A percentile compares a stretch with the other conserved stretches of the same genome.
Conservation (phyloP, 2,113 vertebrate genomes). For the Poeciliopsis occidentalis region DNA sequence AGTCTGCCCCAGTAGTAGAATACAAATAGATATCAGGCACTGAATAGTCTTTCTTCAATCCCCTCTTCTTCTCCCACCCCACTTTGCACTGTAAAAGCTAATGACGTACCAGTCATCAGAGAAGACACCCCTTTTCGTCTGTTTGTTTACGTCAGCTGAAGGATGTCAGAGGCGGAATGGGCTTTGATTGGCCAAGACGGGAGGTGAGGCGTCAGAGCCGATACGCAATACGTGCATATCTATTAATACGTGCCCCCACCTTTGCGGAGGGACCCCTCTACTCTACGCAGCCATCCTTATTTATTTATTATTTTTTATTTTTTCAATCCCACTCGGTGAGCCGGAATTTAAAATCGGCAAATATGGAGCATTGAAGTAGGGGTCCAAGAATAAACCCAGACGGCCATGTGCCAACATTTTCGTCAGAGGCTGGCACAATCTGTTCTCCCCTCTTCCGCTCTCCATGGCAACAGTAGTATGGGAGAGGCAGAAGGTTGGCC, state of each 20-base stretch:
- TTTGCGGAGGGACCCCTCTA: too few relatives aligned
- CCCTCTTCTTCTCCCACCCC: neutral
- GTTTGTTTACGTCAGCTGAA: conserved; percentile 37
- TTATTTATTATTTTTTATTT: neutral
- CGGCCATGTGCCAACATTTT: conserved; percentile 62
- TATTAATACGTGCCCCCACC: too few relatives aligned
- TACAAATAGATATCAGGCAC: conserved; percentile 28
- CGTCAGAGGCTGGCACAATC: conserved; percentile 71
- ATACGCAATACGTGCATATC: too few relatives aligned
- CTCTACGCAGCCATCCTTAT: too few relatives aligned
- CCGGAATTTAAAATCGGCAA: conserved; percentile 52
- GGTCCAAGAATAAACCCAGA: conserved; percentile 73
- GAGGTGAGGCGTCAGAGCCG: too few relatives aligned
- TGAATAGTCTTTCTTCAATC: conserved; percentile 6
- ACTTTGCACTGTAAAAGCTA: conserved; percentile 4
- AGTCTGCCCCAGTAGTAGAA: conserved; percentile 6
- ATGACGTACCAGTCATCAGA: conserved; percentile 42
- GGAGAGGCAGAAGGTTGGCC: conserved; percentile 68
- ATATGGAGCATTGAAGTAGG: conserved; percentile 73
- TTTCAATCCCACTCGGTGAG: conserved; percentile 38
- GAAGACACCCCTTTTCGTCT: conserved; percentile 10
- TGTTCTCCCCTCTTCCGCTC: conserved; percentile 59
- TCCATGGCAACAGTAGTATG: conserved; percentile 74
- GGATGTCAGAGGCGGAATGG: too few relatives aligned
- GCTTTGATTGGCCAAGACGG: too few relatives aligned